These are phyloP conservation scores for Boulengeromyrus knoepffleri DNA, from an alignment of 2,113 vertebrate genomes.

Conservation along the genomic window DNA sequence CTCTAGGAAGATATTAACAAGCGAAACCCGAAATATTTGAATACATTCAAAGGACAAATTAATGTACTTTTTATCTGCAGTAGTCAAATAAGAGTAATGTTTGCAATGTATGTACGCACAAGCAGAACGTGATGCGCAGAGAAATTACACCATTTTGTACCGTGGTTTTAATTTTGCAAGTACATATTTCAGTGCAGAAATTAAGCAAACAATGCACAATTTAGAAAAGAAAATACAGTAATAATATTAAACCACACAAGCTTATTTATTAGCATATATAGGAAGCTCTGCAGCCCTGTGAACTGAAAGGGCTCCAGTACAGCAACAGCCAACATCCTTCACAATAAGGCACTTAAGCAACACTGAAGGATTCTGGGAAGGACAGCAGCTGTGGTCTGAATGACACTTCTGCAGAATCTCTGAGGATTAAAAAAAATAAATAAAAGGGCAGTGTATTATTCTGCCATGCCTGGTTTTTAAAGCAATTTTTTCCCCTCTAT, in stretches of 20 bases:
- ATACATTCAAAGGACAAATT: neutral
- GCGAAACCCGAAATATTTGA: neutral
- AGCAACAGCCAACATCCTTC: neutral
- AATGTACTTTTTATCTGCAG: neutral
- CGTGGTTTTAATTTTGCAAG: neutral
- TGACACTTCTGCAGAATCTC: neutral
- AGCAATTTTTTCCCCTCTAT: neutral
- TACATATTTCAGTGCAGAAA: neutral
- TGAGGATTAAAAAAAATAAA: neutral
- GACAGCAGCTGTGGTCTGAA: neutral
- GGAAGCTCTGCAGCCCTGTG: neutral
- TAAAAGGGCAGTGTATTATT: neutral
- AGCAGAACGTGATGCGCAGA: neutral
- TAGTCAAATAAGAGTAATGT: neutral
- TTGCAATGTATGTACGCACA: neutral
- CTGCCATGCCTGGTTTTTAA: neutral
- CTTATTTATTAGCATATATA: neutral
- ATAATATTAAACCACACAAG: neutral
- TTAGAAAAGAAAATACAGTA: neutral
- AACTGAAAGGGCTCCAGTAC: neutral
- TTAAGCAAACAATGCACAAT: conserved; percentile 2
- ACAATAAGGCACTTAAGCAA: neutral
- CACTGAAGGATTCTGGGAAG: neutral
- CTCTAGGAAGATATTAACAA: neutral
- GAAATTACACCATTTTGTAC: neutral